Base-by-base conservation (phyloP, 2,113 vertebrate genomes). In the Urocynchramus pylzowi region DNA sequence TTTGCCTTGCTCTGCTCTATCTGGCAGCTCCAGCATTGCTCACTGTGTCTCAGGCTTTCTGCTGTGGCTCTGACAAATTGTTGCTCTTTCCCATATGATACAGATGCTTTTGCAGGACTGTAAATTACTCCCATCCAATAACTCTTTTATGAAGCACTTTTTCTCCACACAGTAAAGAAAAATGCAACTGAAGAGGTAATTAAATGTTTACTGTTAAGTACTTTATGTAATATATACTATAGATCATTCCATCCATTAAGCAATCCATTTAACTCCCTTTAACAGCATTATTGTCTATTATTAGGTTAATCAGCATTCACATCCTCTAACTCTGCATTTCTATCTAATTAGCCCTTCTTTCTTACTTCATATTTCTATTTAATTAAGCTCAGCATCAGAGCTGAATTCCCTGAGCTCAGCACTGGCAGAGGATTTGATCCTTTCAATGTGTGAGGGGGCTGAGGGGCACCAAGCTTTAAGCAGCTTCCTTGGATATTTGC, bases 181-280 rank as follows among this genome's bases (percentile, higher is more conserved):
- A 96, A 95, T 86, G 82, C 82, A 93, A 63, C 87, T 90, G 59
- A 94, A 87, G 89, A 92, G 85, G 89, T 95, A 97, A 97, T 97
- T 97, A 97, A 97, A 96, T 96, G 96, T 96, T 97, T 97, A 95
- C 95, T 93, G 91, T 97, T 97, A 97, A 96, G 83, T 96, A 96
- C 92, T 93, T 97, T 93, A 90, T 94, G 41, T 94, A 89, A 92
- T 87, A 90, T 69, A 89, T 85, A 89, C 87, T 90, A 59, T 95
- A 95, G 88, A 94, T 97, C 91, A 96, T 96, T 79, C 85, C 37
- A 89, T 90, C 89, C 92, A 84, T 97, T 97, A 95, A 97, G 95
- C 91, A 97, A 97, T 90, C 90, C 67, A 96, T 95, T 97, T 96
- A 97, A 88, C 74, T 95, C 64, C 93, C 67, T 61, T 95, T 89